A percentile compares a stretch with the other conserved stretches of the same genome.
phyloP scores from a whole-genome alignment of 2,113 vertebrate genomes.

The Ancistrus triradiatus region DNA sequence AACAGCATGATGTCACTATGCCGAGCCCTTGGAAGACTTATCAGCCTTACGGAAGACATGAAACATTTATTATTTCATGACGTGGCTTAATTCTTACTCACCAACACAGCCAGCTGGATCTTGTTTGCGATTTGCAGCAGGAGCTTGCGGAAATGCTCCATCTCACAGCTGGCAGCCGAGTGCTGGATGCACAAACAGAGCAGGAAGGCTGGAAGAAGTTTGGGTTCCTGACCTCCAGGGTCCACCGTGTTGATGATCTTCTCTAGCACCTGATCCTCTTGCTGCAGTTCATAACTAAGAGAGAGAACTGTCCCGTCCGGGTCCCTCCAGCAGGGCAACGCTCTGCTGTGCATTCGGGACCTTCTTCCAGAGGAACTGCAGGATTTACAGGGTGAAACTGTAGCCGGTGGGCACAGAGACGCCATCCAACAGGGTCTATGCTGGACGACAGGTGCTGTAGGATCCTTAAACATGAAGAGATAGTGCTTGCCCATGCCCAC shows the following conservation, averaged over 20 bases:
- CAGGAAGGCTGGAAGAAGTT: conserved; percentile 68
- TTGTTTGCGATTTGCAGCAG: conserved; percentile 63
- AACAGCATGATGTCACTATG: no score
- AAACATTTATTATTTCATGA: no score
- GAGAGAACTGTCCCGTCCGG: conserved; percentile 50
- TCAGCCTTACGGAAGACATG: no score
- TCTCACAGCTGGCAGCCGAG: conserved; percentile 55
- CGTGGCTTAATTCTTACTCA: conserved; percentile 46
- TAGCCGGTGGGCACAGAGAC: conserved; percentile 47
- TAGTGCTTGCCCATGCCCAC: conserved; percentile 72
- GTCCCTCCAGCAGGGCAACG: conserved; percentile 54
- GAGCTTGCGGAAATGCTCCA: conserved; percentile 59
- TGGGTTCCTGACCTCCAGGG: conserved; percentile 53
- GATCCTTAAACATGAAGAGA: conserved; percentile 75
- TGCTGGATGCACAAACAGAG: conserved; percentile 69
- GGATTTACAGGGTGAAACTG: conserved; percentile 42
- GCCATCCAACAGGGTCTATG: conserved; percentile 62
- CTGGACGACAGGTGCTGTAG: conserved; percentile 47
- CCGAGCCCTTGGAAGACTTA: no score
- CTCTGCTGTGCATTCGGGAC: conserved; percentile 24
- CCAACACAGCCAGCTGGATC: conserved; percentile 69
- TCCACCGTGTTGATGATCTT: conserved; percentile 57
- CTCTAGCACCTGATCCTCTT: conserved; percentile 63
- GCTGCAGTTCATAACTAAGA: conserved; percentile 59
- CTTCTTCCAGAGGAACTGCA: conserved; percentile 48